These are phyloP conservation scores for Clarias platycephalus DNA, from an alignment of 2,797 vertebrate genomes.

Conservation along the genomic window DNA sequence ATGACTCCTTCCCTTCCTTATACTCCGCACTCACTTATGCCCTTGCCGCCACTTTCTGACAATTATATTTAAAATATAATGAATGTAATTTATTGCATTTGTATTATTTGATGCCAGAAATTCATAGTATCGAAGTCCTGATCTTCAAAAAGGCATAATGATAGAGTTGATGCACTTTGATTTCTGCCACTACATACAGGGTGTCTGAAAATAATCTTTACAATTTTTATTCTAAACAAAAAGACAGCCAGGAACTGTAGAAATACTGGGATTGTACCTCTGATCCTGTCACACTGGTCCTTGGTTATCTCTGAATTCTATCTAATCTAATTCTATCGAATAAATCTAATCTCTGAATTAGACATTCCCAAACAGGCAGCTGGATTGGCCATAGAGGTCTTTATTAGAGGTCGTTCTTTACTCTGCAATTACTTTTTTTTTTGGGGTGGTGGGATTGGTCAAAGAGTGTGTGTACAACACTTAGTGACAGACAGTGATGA, in stretches of 20 bases:
- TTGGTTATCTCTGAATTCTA: neutral
- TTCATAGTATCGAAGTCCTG: neutral
- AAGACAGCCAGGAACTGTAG: neutral
- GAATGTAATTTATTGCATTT: neutral
- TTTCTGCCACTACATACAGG: neutral
- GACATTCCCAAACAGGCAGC: neutral
- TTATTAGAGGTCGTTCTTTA: neutral
- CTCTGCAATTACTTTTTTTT: neutral
- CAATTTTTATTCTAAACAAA: neutral
- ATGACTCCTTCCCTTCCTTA: neutral
- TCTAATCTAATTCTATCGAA: too few relatives aligned
- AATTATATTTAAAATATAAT: neutral
- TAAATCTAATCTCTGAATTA: neutral
- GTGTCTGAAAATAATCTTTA: conserved; percentile 3
- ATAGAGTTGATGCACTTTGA: neutral
- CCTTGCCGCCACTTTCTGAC: neutral
- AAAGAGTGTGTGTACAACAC: neutral
- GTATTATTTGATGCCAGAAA: neutral
- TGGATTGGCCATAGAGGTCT: neutral
- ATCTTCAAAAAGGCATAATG: neutral
- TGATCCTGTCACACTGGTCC: neutral
- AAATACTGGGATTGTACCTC: neutral
- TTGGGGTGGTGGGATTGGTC: neutral
- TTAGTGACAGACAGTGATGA: neutral
- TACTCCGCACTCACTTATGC: neutral